Evolutionary conservation across 2,888 invertebrate genomes (phyloP), one percentile per base, ranked within the genome.

Genomic region (Drosophila imparisetae): DNA sequence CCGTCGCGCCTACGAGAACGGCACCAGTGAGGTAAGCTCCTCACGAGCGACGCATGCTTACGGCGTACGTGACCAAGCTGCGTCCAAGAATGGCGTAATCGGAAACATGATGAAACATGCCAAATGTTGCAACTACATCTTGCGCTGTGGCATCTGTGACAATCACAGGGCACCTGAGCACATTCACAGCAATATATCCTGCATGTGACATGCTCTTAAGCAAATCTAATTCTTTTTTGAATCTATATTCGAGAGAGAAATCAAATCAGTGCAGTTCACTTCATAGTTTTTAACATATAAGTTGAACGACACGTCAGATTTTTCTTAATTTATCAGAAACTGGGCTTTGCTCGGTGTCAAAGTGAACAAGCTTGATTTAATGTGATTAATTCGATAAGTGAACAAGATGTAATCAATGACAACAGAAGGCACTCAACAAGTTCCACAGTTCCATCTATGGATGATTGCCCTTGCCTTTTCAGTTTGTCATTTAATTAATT

Each of bases 1-100:
- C 18, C 94, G 95, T 49, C 95, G 95, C 88, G 94, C 96, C 70
- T 95, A 95, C 90, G 95, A 96, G 89, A 95, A 95, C 86, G 97
- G 96, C 60, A 96, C 96, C 80, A 95, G 95, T 83, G 97, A 97
- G 94, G 96, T 96, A 92, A 93, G 93, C 57, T 42, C 34, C 40
- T 21, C 64, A 48, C 18, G 30, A 34, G 30, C 45, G 29, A 45
- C 15, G 45, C 45, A 45, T 57, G 40, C 15, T 40, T 83, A 79
- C 66, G 68, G 86, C 66, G 68, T 85, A 90, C 87, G 80, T 86
- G 86, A 86, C 86, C 79, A 75, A 66, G 60, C 60, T 49, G 32
- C 59, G 42, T 34, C 55, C 30, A 29, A 36, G 49, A 83, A 89
- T 89, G 88, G 90, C 88, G 86, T 66, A 66, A 72, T 45, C 45